Conservation (phyloP, 1,140 invertebrate genomes). For the Bombyx mori region DNA sequence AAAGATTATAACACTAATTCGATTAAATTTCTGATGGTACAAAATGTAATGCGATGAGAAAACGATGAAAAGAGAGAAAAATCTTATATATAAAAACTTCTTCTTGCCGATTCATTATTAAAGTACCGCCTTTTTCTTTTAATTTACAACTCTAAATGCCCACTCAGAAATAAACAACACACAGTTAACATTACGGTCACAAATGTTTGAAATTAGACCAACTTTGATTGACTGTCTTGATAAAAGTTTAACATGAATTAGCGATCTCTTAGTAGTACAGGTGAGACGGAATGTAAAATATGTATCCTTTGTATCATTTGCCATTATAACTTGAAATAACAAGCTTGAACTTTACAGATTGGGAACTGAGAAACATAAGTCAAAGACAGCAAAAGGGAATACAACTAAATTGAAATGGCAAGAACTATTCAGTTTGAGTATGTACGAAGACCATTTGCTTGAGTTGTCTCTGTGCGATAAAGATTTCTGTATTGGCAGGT, state of each 20-base stretch:
- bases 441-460: constrained; percentile 43
- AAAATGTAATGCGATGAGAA: too few relatives aligned
- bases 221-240: background rate
- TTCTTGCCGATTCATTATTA: background rate
- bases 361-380: constrained; percentile 51
- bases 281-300: too few relatives aligned
- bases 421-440: constrained; percentile 46
- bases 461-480: constrained; percentile 45
- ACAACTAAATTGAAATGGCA: constrained; percentile 39
- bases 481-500: constrained; percentile 44
- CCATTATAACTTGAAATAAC: too few relatives aligned
- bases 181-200: background rate
- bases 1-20: too few relatives aligned
- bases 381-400: constrained; percentile 38
- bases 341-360: constrained; percentile 27
- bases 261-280: too few relatives aligned
- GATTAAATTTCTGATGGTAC: too few relatives aligned
- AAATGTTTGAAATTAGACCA: background rate
- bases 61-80: too few relatives aligned
- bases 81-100: background rate
- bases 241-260: background rate
- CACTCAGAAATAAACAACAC: too few relatives aligned
- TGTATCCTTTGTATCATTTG: too few relatives aligned
- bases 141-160: background rate
- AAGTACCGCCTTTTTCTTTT: background rate